Percentiles rank a stretch among this genome's conserved stretches.
These are phyloP conservation scores for Gymnorhina tibicen DNA, from an alignment of 2,113 vertebrate genomes.

Conservation along the genomic window DNA sequence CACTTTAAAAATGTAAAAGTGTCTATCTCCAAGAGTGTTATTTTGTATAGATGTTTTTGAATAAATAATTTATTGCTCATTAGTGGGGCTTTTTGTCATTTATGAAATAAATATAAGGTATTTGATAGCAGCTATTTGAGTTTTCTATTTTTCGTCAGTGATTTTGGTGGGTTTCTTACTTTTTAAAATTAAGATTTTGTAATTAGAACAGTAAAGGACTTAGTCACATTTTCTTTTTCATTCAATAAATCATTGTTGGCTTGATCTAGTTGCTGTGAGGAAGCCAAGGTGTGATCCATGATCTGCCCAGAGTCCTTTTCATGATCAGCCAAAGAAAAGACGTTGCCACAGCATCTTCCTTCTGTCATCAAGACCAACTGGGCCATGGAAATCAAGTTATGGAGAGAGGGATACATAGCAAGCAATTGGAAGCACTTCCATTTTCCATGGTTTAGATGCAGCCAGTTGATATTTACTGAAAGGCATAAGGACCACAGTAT, in stretches of 20 bases:
- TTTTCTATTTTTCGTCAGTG: background rate
- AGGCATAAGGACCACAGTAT: background rate
- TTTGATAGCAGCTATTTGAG: background rate
- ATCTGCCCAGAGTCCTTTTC: background rate
- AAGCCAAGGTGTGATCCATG: background rate
- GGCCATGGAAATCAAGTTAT: background rate
- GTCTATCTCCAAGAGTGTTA: conserved; percentile 58
- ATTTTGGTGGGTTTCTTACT: background rate
- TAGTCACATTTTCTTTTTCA: background rate
- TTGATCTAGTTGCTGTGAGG: background rate
- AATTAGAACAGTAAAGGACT: background rate
- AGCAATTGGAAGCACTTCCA: background rate
- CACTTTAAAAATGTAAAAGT: conserved; percentile 59
- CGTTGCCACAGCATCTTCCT: background rate
- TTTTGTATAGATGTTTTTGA: conserved; percentile 66
- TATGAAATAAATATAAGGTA: background rate
- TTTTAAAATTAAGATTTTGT: background rate
- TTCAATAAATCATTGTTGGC: background rate
- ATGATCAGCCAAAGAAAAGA: rapidly evolving
- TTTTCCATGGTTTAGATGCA: background rate
- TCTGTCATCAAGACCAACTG: background rate
- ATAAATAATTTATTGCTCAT: conserved; percentile 56
- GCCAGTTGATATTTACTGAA: background rate
- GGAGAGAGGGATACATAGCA: background rate
- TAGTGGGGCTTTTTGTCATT: background rate